Percentiles rank a stretch among this genome's conserved stretches.
phyloP scores from a whole-genome alignment of 53 echinoderm and acorn worm species.

The Echinometra lucunter region DNA sequence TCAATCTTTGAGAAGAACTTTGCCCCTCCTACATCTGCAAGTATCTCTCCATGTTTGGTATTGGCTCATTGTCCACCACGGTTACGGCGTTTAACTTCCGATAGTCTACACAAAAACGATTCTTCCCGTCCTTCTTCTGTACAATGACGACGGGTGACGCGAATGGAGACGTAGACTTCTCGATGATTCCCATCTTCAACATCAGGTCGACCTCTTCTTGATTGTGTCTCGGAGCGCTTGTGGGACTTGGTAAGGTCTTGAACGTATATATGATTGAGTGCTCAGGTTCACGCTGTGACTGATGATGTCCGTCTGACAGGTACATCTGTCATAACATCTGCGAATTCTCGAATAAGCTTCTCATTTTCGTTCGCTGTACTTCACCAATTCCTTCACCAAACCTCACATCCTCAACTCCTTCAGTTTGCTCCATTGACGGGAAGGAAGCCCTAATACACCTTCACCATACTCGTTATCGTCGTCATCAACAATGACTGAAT shows the following conservation, averaged over 20 bases:
- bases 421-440: background rate
- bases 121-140: slow-evolving; percentile 28
- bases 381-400: background rate
- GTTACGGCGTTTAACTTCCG: background rate
- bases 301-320: background rate
- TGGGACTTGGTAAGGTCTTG: background rate
- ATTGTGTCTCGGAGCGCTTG: slow-evolving; percentile 22
- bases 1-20: slow-evolving; percentile 57
- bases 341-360: background rate
- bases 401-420: background rate
- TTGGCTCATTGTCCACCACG: background rate
- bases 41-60: background rate
- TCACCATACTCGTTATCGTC: background rate
- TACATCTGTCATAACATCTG: background rate
- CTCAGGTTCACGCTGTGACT: background rate
- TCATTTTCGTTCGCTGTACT: background rate
- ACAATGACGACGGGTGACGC: slow-evolving; percentile 36
- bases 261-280: background rate
- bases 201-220: background rate
- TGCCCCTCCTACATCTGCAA: background rate
- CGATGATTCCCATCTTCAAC: slow-evolving; percentile 38
- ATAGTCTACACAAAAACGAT: background rate
- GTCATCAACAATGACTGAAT: background rate
- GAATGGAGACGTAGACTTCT: slow-evolving; percentile 13
- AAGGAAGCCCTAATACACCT: background rate